Percentiles rank a stretch among this genome's conserved stretches.
These are phyloP conservation scores for Coregonus sp. DNA, from an alignment of 2,797 vertebrate genomes.

Conservation along the genomic window DNA sequence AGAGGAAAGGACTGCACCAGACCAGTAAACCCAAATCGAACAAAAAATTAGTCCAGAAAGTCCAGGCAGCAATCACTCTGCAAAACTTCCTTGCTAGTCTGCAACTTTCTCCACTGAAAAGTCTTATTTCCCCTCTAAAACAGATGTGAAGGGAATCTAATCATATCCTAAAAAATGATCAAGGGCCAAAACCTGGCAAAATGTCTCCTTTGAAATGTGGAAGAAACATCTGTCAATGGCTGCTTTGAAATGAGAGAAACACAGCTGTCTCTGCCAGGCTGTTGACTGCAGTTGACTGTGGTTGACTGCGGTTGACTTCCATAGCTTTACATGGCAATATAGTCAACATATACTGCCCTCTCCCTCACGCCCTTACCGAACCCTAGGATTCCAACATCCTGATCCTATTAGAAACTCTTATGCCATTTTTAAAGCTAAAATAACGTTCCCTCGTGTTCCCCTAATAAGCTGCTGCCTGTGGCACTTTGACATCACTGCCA, in stretches of 20 bases:
- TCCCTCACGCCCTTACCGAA: background rate
- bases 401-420: background rate
- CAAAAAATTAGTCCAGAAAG: background rate
- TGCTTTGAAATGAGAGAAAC: constrained; percentile 56
- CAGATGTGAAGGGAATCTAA: constrained; percentile 61
- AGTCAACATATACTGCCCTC: constrained; percentile 15
- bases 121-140: constrained; percentile 12
- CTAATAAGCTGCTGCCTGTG: constrained; percentile 41
- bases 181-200: constrained; percentile 61
- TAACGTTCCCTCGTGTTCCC: background rate
- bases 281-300: constrained; percentile 18
- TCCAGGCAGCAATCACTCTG: background rate
- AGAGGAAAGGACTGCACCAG: background rate
- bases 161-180: constrained; percentile 68
- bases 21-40: background rate
- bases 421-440: constrained; percentile 7
- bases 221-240: constrained; percentile 68
- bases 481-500: constrained; percentile 66
- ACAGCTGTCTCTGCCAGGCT: constrained; percentile 49
- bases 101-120: background rate
- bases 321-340: background rate
- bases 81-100: background rate
- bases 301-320: constrained; percentile 27
- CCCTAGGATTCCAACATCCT: background rate
- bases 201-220: constrained; percentile 71